Conservation (phyloP, 1,140 invertebrate species). For the Drosophila orena region DNA sequence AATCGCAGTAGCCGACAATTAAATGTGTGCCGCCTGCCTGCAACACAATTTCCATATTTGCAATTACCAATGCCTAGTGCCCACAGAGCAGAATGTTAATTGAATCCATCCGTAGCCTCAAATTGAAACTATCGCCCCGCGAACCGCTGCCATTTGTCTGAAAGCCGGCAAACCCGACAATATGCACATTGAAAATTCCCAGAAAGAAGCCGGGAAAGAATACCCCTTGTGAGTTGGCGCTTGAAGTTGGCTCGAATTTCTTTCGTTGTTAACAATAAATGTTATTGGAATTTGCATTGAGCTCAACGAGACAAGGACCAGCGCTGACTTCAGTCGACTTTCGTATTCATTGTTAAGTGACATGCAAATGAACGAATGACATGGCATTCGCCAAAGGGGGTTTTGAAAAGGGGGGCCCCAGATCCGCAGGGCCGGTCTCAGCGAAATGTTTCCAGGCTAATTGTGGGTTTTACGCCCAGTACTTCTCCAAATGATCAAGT, state of each 20-base stretch:
- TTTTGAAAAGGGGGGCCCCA: background rate
- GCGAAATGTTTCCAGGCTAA: slow-evolving; percentile 35
- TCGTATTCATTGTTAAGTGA: slow-evolving; percentile 66
- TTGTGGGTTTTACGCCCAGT: slow-evolving; percentile 46
- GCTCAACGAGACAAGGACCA: slow-evolving; percentile 23
- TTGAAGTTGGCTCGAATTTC: slow-evolving; percentile 63
- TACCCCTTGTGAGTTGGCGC: slow-evolving; percentile 15
- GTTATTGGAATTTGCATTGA: slow-evolving; percentile 47
- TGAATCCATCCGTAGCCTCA: slow-evolving; percentile 48
- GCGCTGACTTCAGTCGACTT: slow-evolving; percentile 36
- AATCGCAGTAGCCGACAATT: slow-evolving; percentile 54
- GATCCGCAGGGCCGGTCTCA: background rate
- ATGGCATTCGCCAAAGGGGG: slow-evolving; percentile 39
- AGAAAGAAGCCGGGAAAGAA: slow-evolving; percentile 58
- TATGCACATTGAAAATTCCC: slow-evolving; percentile 17
- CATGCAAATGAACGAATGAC: slow-evolving; percentile 77
- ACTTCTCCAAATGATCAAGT: slow-evolving; percentile 23
- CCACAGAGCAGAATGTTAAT: slow-evolving; percentile 36
- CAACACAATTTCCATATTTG: slow-evolving; percentile 67
- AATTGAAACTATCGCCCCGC: slow-evolving; percentile 33
- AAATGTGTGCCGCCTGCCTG: slow-evolving; percentile 47
- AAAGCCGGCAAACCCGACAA: slow-evolving; percentile 18
- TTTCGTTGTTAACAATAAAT: slow-evolving; percentile 41
- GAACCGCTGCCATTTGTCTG: slow-evolving; percentile 26
- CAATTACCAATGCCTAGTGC: slow-evolving; percentile 36